Evolutionary conservation across 2,888 invertebrate species (phyloP).

Genomic region (Empis livida): DNA sequence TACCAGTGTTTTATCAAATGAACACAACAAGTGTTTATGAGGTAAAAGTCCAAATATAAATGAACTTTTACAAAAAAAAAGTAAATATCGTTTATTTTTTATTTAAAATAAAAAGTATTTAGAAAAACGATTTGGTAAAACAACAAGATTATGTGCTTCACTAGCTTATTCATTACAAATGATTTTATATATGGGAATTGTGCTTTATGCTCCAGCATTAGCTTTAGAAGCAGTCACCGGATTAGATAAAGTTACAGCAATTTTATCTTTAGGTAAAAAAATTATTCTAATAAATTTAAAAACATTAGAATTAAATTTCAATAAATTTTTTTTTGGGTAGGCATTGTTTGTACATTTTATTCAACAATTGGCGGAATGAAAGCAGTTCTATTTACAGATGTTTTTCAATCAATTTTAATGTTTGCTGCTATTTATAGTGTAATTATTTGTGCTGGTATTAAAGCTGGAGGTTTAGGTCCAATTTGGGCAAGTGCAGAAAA

Average conservation of each 20-base stretch:
- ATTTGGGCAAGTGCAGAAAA: conserved; percentile 59
- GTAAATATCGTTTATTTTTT: background rate
- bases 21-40: conserved; percentile 82
- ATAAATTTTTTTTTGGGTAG: conserved; percentile 21
- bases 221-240: conserved; percentile 79
- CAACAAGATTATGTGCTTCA: conserved; percentile 64
- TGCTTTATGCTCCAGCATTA: conserved; percentile 84
- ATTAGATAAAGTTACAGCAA: conserved; percentile 56
- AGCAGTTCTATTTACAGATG: conserved; percentile 76
- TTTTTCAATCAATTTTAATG: conserved; percentile 76
- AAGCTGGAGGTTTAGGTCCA: conserved; percentile 53
- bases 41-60: conserved; percentile 31
- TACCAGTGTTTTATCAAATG: conserved; percentile 75
- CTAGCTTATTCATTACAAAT: conserved; percentile 79
- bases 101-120: conserved; percentile 72
- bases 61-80: background rate
- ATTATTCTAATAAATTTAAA: no score
- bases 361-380: conserved; percentile 85
- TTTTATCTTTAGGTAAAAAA: conserved; percentile 52
- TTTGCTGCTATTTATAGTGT: conserved; percentile 69
- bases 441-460: conserved; percentile 56
- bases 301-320: no score
- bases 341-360: conserved; percentile 72
- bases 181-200: conserved; percentile 82
- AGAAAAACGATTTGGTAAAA: conserved; percentile 70